phyloP scores from a whole-genome alignment of 2,888 invertebrate species.

The Plebejus argus region DNA sequence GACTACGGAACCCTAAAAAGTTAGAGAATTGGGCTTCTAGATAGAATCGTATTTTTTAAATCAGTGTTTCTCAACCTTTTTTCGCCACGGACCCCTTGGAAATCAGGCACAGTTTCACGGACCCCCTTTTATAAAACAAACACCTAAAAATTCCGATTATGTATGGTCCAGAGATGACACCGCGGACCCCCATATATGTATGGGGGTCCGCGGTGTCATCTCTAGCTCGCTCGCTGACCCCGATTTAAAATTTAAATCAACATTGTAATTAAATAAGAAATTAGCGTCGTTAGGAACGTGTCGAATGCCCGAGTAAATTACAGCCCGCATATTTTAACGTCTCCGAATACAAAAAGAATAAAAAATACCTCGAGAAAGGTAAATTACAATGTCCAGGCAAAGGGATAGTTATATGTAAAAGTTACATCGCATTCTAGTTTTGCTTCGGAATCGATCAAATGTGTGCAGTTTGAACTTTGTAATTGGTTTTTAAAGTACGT shows the following conservation, averaged over 20 bases:
- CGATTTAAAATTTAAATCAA: not conserved
- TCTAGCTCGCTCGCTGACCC: no score
- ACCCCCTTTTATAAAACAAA: no score
- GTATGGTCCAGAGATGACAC: no score
- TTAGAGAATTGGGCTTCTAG: no score
- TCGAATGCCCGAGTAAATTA: not conserved
- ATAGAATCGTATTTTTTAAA: not conserved
- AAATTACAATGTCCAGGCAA: not conserved
- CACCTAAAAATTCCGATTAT: no score
- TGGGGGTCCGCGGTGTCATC: no score
- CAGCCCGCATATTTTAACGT: not conserved
- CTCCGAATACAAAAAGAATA: not conserved
- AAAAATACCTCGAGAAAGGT: not conserved
- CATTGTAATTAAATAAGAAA: not conserved
- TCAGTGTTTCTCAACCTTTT: no score
- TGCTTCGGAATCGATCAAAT: not conserved
- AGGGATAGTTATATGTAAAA: not conserved
- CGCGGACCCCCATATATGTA: no score
- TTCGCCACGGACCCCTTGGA: no score
- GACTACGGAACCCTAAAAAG: no score
- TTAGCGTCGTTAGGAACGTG: not conserved
- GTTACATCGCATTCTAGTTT: not conserved
- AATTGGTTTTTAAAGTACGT: not conserved
- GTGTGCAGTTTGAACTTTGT: not conserved
- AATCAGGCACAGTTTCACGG: no score